These are phyloP conservation scores for Dasyurus viverrinus DNA, from an alignment of 2,113 vertebrate genomes.

Conservation along the genomic window DNA sequence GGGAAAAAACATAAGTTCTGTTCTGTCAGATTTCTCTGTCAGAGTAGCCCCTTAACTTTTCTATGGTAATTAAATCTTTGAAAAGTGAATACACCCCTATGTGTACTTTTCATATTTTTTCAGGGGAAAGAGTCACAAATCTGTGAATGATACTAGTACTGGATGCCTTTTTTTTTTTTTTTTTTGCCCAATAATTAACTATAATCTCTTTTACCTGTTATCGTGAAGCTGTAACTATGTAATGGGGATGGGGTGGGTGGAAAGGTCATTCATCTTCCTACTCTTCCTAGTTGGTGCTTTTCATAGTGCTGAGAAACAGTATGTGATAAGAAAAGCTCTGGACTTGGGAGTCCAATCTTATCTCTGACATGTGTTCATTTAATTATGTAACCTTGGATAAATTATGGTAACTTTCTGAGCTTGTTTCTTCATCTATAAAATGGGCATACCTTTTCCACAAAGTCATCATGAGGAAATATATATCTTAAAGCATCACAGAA, in stretches of 20 bases:
- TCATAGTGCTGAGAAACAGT: background rate
- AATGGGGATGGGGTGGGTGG: background rate
- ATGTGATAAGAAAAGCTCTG: background rate
- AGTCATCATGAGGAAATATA: background rate
- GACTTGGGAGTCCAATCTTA: background rate
- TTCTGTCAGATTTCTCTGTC: background rate
- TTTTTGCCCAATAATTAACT: background rate
- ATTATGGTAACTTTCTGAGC: background rate
- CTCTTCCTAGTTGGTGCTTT: background rate
- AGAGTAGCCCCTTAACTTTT: background rate
- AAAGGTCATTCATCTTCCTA: background rate
- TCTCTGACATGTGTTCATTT: background rate
- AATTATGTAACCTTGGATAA: background rate
- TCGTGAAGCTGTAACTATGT: background rate
- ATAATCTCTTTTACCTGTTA: background rate
- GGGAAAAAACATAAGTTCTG: background rate
- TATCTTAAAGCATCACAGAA: background rate
- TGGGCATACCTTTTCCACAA: background rate
- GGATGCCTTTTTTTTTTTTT: no score
- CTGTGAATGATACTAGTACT: background rate
- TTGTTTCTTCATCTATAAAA: background rate
- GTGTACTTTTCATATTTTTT: background rate
- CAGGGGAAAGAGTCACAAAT: background rate
- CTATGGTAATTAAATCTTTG: background rate
- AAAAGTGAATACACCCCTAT: background rate